Conservation (phyloP, 1,140 invertebrate genomes). For the Microplitis mediator region DNA sequence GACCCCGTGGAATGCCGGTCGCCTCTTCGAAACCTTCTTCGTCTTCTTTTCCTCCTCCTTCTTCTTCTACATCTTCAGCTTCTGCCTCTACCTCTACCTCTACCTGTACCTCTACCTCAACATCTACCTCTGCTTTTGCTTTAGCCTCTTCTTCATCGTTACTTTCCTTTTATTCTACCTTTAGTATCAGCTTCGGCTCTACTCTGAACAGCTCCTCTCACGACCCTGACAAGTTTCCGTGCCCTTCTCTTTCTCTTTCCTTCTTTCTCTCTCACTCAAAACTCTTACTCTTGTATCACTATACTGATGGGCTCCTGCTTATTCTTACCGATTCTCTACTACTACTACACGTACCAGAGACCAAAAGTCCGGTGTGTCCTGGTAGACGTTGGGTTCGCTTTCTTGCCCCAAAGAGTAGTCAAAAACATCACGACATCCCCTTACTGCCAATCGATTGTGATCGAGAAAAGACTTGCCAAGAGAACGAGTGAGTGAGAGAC, state of each 20-base stretch:
- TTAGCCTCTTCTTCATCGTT: background rate
- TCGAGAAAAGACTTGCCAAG: background rate
- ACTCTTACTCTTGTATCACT: background rate
- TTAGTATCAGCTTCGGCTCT: background rate
- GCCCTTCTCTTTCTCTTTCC: background rate
- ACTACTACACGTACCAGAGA: too few species aligned
- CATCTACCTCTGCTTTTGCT: background rate
- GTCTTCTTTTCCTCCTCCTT: background rate
- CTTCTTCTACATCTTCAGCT: conserved; percentile 1
- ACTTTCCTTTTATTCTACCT: conserved; percentile 15
- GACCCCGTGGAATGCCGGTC: conserved; percentile 59
- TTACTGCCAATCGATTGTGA: background rate
- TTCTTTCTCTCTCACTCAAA: background rate
- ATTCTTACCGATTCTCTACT: background rate
- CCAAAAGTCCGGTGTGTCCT: too few species aligned
- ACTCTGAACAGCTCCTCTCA: conserved; percentile 13
- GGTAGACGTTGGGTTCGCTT: too few species aligned
- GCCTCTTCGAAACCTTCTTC: conserved; percentile 42
- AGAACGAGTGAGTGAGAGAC: background rate
- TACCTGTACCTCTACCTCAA: background rate
- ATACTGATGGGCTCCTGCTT: background rate
- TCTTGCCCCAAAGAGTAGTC: too few species aligned
- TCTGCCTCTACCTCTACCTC: background rate
- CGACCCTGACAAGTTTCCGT: conserved; percentile 16
- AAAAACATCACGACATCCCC: too few species aligned